Evolutionary conservation across 1,140 invertebrate species (phyloP).

Genomic region (Polypedilum pembai): DNA sequence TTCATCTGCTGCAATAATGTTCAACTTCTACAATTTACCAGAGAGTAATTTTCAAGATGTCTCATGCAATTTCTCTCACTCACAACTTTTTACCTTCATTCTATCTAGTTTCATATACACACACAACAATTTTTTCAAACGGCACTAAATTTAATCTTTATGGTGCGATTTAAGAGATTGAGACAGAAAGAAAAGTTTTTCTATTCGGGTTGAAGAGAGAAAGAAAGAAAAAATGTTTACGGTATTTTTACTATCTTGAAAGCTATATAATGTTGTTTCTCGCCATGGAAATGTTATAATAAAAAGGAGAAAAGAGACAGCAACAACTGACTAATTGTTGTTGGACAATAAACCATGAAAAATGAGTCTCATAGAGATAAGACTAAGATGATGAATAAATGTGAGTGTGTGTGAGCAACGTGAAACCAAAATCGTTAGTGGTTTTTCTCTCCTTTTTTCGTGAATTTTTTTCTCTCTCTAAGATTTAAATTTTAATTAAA

Average conservation of each 20-base stretch:
- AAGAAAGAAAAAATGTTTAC: background rate
- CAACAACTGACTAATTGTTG: constrained; percentile 8
- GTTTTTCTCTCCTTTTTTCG: background rate
- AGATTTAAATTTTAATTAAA: constrained; percentile 20
- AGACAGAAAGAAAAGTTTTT: background rate
- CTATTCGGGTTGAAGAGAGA: background rate
- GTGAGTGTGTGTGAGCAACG: background rate
- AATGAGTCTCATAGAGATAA: background rate
- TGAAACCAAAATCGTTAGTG: constrained; percentile 6
- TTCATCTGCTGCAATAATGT: background rate
- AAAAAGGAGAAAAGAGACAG: background rate
- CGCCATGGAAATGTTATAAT: background rate
- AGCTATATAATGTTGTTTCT: background rate
- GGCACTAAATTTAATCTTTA: constrained; percentile 27
- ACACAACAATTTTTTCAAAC: constrained; percentile 21
- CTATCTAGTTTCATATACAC: background rate
- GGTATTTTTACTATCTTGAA: constrained; percentile 3
- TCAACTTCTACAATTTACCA: background rate
- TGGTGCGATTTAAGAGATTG: constrained; percentile 21
- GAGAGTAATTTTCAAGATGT: constrained; percentile 11
- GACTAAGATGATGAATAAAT: too few relatives aligned
- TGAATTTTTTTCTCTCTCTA: background rate
- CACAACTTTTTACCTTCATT: background rate
- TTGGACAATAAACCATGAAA: constrained; percentile 25
- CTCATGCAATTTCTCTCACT: background rate